A percentile compares a stretch with the other conserved stretches of the same genome.
Evolutionary conservation across 2,888 invertebrate species (phyloP).

Genomic region (Leuctra nigra): DNA sequence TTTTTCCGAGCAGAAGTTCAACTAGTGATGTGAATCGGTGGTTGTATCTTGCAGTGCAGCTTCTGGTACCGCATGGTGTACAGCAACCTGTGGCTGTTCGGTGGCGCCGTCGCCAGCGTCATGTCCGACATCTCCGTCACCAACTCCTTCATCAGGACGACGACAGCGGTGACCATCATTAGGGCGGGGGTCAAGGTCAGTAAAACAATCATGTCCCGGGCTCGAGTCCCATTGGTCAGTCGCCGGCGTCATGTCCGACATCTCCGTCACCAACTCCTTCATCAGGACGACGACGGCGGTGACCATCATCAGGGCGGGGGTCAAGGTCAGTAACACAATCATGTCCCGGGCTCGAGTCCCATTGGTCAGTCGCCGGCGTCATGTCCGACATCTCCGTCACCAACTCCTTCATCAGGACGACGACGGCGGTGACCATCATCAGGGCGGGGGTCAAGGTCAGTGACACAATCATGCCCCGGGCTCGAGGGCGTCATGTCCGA

Average conservation of each 20-base stretch:
- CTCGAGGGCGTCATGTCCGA: too few relatives aligned
- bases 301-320: conserved; percentile 43
- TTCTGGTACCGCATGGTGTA: conserved; percentile 36
- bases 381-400: conserved; percentile 36
- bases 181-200: conserved; percentile 43
- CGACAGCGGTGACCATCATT: conserved; percentile 45
- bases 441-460: conserved; percentile 43
- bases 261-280: conserved; percentile 39
- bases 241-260: conserved; percentile 34
- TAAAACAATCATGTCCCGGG: neutral
- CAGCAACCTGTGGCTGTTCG: conserved; percentile 44
- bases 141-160: conserved; percentile 43
- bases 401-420: conserved; percentile 43
- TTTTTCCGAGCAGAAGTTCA: too few relatives aligned
- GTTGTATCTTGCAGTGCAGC: conserved; percentile 32
- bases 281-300: conserved; percentile 45
- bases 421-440: conserved; percentile 45
- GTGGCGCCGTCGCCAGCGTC: conserved; percentile 35
- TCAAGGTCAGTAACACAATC: conserved; percentile 38
- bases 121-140: conserved; percentile 37
- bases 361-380: too few relatives aligned
- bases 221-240: too few relatives aligned
- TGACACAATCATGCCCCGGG: neutral
- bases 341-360: neutral
- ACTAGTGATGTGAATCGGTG: too few relatives aligned